Conservation (phyloP, 2,888 invertebrate genomes). For the Ophion obscuratus region DNA sequence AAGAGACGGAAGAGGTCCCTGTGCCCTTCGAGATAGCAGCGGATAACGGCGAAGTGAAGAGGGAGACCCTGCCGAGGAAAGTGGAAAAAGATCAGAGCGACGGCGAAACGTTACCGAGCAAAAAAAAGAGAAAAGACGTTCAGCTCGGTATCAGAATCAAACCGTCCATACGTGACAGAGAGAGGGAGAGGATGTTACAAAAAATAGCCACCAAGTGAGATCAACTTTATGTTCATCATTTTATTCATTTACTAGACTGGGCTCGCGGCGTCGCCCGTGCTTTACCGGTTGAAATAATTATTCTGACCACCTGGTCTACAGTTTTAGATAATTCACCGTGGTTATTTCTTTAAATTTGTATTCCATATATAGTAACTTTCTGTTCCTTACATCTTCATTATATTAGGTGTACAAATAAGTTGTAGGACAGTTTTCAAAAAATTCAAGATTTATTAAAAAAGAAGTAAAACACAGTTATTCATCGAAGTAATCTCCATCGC, state of each 20-base stretch:
- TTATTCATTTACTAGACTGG: not conserved
- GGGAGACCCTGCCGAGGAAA: conserved; percentile 82
- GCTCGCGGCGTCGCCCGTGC: too few species aligned
- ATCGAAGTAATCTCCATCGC: too few species aligned
- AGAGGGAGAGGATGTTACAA: conserved; percentile 90
- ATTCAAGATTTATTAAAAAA: too few species aligned
- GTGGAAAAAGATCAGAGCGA: conserved; percentile 80
- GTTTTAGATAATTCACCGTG: too few species aligned
- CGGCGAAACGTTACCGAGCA: conserved; percentile 79
- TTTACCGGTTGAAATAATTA: too few species aligned
- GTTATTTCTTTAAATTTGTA: too few species aligned
- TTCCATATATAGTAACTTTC: too few species aligned
- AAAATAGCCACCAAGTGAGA: conserved; percentile 92
- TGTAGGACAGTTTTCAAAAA: too few species aligned
- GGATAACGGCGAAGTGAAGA: conserved; percentile 84
- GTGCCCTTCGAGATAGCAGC: conserved; percentile 88
- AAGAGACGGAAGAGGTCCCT: conserved; percentile 83
- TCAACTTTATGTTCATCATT: conserved; percentile 35
- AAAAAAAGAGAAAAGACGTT: conserved; percentile 83
- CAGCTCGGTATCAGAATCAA: conserved; percentile 89
- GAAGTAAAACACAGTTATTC: too few species aligned
- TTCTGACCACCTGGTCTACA: too few species aligned
- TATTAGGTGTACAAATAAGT: too few species aligned
- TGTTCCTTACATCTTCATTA: too few species aligned
- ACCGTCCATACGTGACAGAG: conserved; percentile 91